These are phyloP conservation scores for Sylvietta virens DNA, from an alignment of 2,113 vertebrate species.

Conservation along the genomic window DNA sequence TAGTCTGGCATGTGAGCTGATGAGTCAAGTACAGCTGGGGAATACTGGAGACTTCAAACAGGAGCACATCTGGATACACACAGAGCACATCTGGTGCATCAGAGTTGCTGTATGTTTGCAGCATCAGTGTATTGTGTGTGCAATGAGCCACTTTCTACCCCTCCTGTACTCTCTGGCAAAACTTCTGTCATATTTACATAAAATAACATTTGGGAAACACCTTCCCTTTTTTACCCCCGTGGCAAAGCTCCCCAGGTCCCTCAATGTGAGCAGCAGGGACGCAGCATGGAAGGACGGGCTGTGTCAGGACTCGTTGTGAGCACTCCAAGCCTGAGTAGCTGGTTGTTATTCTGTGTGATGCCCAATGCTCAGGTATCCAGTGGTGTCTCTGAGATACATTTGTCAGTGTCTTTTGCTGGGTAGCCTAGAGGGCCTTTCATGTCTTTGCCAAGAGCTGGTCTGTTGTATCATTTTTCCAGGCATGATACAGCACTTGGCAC, in stretches of 20 bases:
- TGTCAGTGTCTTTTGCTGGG: not conserved
- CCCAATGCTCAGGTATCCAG: not conserved
- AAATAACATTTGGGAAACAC: not conserved
- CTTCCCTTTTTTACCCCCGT: not conserved
- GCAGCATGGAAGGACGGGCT: not conserved
- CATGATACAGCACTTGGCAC: not conserved
- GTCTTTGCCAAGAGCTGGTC: not conserved
- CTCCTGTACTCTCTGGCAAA: not conserved
- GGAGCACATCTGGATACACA: not conserved
- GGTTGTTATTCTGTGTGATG: accelerated
- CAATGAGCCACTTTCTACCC: not conserved
- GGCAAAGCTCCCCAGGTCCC: not conserved
- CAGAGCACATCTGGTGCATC: not conserved
- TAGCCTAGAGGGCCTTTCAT: not conserved
- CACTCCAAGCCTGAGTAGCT: not conserved
- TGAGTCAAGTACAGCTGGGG: not conserved
- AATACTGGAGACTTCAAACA: not conserved
- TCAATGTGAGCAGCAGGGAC: not conserved
- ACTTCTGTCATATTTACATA: not conserved
- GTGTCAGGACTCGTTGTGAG: accelerated
- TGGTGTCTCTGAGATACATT: not conserved
- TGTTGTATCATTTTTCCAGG: not conserved
- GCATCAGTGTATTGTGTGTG: not conserved
- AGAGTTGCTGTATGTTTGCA: not conserved
- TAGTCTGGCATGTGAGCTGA: not conserved